Base-by-base conservation (phyloP, 2,888 invertebrate species). In the Temnothorax rugatulus region DNA sequence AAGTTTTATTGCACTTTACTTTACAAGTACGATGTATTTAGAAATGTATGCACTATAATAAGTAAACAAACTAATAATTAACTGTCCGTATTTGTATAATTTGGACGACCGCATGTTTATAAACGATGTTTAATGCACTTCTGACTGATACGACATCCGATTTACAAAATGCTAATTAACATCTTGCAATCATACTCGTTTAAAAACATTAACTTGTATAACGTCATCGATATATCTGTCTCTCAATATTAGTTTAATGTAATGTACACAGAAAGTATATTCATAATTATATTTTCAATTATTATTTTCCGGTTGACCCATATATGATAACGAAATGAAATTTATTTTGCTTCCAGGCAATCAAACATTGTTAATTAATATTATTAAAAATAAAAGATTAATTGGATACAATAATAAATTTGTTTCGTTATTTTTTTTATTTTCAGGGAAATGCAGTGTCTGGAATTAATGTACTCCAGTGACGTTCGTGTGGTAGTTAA, bases 151-250 rank as follows among this genome's bases (percentile, higher is more conserved):
- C 21, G 57, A 29, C 13, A n/a, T 38, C 38, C 38, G 34, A 81
- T 71, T 57, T 34, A 44, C 15, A 59, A 74, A 50, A 47, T 59
- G 1, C 15, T 57, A 73, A 79, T 79, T 79, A 79, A 59, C 59
- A 81, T 81, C 59, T 59, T 47, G 41, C 15, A 59, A 59, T 34
- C 7, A 29, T 41, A 44, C 15, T 29, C 15, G 38, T 52, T 41
- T 18, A 41, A 54, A 41, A 77, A 68, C 41, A 41, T 66, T 68
- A 18, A 29, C 29, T 57, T 71, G 11, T 25, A 34, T 44, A 41
- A 47, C 15, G 5, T 5, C 25, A 41, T 1, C 25, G 4, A 13
- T 18, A 73, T 15, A 38, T 73, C 18, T 13, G 25, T 59, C 13
- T 34, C n/a, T 44, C 13, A 59, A 71, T 59, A 29, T 47, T 73